phyloP scores from a whole-genome alignment of 2,113 vertebrate genomes.

The Perca schrenkii region DNA sequence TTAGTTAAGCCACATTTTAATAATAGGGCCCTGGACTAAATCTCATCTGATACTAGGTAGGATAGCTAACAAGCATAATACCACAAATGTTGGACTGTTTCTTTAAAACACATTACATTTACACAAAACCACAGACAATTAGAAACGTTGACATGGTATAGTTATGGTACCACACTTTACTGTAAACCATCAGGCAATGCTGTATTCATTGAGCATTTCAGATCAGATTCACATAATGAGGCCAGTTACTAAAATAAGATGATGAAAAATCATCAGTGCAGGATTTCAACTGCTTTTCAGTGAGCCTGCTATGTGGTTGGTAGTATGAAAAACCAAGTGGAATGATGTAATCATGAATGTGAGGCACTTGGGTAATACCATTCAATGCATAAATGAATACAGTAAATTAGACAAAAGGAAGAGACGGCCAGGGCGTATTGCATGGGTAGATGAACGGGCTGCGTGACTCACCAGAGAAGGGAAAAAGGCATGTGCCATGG shows the following conservation, averaged over 20 bases:
- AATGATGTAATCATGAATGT: neutral
- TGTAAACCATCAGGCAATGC: conserved; percentile 17
- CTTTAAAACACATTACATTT: neutral
- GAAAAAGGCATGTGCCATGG: conserved; percentile 83
- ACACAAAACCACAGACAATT: neutral
- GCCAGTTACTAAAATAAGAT: neutral
- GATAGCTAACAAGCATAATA: neutral
- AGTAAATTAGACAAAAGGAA: conserved; percentile 3
- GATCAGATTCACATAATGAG: neutral
- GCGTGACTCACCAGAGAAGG: conserved; percentile 84
- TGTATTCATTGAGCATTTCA: conserved; percentile 58
- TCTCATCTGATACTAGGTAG: neutral
- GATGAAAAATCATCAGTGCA: neutral
- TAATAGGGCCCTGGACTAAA: neutral
- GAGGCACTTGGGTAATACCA: neutral
- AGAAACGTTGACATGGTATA: neutral
- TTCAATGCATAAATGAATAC: conserved; percentile 28
- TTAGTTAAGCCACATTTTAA: neutral
- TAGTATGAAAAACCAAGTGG: neutral
- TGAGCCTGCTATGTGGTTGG: neutral
- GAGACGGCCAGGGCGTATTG: no score
- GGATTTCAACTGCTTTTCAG: neutral
- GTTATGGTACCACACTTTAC: neutral
- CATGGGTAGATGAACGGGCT: neutral
- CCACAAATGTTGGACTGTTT: neutral